Base-by-base conservation (phyloP, 1,140 invertebrate genomes). In the Drosophila athabasca region DNA sequence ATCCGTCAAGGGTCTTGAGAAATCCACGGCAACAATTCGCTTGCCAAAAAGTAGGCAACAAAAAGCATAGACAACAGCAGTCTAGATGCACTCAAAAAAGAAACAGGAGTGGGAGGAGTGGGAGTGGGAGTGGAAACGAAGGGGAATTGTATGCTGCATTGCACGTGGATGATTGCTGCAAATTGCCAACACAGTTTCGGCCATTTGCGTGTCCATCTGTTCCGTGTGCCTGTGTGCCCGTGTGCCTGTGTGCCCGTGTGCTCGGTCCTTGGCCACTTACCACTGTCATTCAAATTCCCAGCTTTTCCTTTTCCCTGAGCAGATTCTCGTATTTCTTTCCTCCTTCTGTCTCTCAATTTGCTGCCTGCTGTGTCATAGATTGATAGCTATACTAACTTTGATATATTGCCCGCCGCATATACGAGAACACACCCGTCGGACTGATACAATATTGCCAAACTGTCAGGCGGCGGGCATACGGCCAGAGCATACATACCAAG, bases 301-400 rank as follows among this genome's bases (percentile, higher is more conserved):
- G 50, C 44, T 55, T 72, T 76, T 50, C 52, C 50, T 55, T 68
- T 76, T 50, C 52, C 50, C 55, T 61, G 41, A 66, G 78, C 58
- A 64, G 45, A 31, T 31, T 31, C 26, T 55, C 17, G 50, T 15
- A 26, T 13, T 43, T 43, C 41, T 43, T 57, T 54, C 24, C 9
- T 17, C 50, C 45, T 43, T 51, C 49, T 51, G 41, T 76, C 39
- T 43, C 57, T 65, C 54, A 60, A 65, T 67, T 62, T 73, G 62
- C 44, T 66, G 55, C 46, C 64, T 15, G 50, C 46, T 48, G 45
- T 87, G 79, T 61, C 71, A 60, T 58, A 75, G 79, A 87, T 88
- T 87, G 82, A 87, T 87, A 66, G 79, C 75, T 71, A 68, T 69
- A 79, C 66, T 68, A 71, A 57, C 79, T 79, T 87, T 87, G 82